Conservation (phyloP, 1,140 invertebrate genomes). For the Oncopodura yosiiana region DNA sequence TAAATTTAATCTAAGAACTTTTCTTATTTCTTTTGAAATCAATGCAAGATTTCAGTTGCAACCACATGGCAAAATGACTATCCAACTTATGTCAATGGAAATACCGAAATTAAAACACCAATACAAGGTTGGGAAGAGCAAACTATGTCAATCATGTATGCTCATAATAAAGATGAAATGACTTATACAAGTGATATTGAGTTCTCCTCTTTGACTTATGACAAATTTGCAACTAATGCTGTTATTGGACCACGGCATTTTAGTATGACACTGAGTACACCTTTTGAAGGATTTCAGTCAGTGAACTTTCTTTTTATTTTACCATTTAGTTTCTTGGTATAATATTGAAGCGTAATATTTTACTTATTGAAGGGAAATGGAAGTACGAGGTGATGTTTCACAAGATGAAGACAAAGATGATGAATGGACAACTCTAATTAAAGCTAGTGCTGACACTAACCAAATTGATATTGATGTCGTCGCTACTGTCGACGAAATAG, state of each 20-base stretch:
- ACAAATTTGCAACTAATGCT: conserved; percentile 20
- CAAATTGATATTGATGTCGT: conserved; percentile 28
- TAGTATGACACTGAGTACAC: conserved; percentile 22
- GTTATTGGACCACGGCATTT: conserved; percentile 17
- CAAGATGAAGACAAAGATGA: conserved; percentile 4
- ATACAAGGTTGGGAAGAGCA: conserved; percentile 29
- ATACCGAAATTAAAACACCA: conserved; percentile 24
- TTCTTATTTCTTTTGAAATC: background rate
- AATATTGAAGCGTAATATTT: background rate
- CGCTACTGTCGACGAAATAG: conserved; percentile 13
- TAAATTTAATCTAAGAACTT: too few species aligned
- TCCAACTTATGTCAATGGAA: background rate
- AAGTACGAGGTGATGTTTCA: background rate
- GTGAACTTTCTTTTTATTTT: background rate
- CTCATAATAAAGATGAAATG: conserved; percentile 16
- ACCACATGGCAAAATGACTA: conserved; percentile 1
- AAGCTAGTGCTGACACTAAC: conserved; percentile 4
- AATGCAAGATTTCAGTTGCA: background rate
- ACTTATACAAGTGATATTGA: conserved; percentile 19
- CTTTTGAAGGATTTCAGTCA: conserved; percentile 21
- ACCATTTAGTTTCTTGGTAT: background rate
- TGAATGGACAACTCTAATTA: conserved; percentile 4
- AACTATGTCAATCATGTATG: conserved; percentile 20
- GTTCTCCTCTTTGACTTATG: conserved; percentile 16
- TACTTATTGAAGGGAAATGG: background rate